These are phyloP conservation scores for Drosophila sucinea DNA, from an alignment of 1,140 invertebrate species.

Conservation along the genomic window DNA sequence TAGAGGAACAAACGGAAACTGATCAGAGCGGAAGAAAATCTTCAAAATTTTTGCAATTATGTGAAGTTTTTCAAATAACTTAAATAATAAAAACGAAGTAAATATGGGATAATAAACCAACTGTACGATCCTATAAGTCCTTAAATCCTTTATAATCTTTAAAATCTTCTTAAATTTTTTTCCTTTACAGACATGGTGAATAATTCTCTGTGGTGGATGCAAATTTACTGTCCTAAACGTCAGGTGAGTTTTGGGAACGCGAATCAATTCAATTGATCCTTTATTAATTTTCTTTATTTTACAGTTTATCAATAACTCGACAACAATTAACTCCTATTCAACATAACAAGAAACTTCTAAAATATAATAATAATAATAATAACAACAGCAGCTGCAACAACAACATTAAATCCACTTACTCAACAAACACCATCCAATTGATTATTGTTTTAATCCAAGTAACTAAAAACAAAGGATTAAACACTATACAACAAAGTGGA, in stretches of 20 bases:
- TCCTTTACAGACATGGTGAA: constrained; percentile 79
- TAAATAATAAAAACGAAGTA: background rate
- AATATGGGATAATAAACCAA: no score
- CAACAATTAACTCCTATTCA: constrained; percentile 64
- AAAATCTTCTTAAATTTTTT: background rate
- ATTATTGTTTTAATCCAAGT: constrained; percentile 36
- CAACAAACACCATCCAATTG: constrained; percentile 47
- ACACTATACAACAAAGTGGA: constrained; percentile 23
- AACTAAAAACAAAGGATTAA: constrained; percentile 27
- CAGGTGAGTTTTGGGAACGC: constrained; percentile 49
- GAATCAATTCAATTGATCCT: background rate
- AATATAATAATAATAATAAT: constrained; percentile 46
- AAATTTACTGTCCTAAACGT: constrained; percentile 81
- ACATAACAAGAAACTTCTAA: constrained; percentile 80
- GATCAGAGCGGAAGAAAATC: background rate
- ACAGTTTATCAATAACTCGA: constrained; percentile 69
- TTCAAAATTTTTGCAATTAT: no score
- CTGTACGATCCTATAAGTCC: no score
- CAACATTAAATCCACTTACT: constrained; percentile 62
- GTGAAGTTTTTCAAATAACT: background rate
- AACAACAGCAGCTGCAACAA: constrained; percentile 35
- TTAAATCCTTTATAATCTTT: no score
- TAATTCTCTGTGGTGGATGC: constrained; percentile 73
- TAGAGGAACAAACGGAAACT: no score
- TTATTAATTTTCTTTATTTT: background rate